Base-by-base conservation (phyloP, 2,888 invertebrate species). In the Mythimna impura region DNA sequence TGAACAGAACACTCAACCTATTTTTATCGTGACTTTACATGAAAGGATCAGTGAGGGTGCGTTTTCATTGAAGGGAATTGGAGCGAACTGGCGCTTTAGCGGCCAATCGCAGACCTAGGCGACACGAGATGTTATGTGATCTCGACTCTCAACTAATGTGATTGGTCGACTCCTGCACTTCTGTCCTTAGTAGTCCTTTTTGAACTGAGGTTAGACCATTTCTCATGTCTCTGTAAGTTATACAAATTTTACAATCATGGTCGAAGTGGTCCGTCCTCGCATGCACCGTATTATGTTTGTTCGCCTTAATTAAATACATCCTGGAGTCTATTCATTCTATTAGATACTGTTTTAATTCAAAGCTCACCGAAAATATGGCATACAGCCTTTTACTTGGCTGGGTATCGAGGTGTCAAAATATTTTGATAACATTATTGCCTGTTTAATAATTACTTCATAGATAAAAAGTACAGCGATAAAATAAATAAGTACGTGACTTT, bases 401-500 rank as follows among this genome's bases (percentile, higher is more conserved):
- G 40, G 1, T 55, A 40, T 58, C 34, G 14, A 58, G 14, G 0
- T 55, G 47, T 58, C 43, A 12, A 58, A n/a, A 74, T 73, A 52
- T 52, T 47, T 47, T 17, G 47, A 47, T 47, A 25, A 73, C 17
- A 58, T 20, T 40, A 50, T 22, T 54, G 17, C n/a, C 25, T 55
- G 43, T 60, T 34, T 47, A 52, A 52, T 74, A 73, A 52, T 52
- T 52, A 60, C 70, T 64, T 61, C 10, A n/a, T 73, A 66, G 80
- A 77, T 77, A 79, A 69, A 64, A 71, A 62, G 14, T 57, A 43
- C 22, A 40, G 22, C 40, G 77, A 77, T 77, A 80, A 77, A 79
- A 57, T 52, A 34, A 54, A 62, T 34, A 77, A 63, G 78, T 76
- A 79, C 77, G 80, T 77, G 74, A 54, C 80, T 58, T 66, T 66